Percentiles rank a stretch among this genome's conserved stretches.
phyloP scores from a whole-genome alignment of 2,797 vertebrate species.

The Cynodonichthys magdalenae region DNA sequence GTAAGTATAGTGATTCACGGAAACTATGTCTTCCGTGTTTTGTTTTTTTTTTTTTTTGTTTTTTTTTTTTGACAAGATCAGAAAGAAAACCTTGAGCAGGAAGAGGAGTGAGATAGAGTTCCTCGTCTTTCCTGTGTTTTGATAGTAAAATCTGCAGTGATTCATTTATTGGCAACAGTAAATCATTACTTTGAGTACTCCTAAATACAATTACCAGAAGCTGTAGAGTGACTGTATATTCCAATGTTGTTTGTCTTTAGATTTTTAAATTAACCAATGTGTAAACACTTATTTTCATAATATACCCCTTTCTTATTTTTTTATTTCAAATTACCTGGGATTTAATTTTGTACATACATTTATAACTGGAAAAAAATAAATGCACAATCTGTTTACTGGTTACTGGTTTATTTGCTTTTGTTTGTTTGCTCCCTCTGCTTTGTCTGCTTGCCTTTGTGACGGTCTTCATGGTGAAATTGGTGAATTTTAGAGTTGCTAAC shows the following conservation, averaged over 20 bases:
- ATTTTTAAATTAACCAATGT: conserved; percentile 15
- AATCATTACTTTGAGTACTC: conserved; percentile 9
- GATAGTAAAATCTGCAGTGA: conserved; percentile 2
- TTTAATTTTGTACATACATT: conserved; percentile 59
- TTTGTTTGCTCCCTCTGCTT: conserved; percentile 22
- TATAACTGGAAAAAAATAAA: conserved; percentile 56
- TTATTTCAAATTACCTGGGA: conserved; percentile 17
- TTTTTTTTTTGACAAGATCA: not conserved
- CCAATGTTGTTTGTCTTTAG: conserved; percentile 14
- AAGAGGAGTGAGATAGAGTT: not conserved
- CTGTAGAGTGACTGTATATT: conserved; percentile 13
- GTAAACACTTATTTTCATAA: conserved; percentile 15
- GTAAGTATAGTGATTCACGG: conserved; percentile 1
- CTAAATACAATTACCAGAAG: conserved; percentile 3
- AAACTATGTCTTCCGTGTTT: not conserved
- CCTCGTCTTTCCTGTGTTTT: not conserved
- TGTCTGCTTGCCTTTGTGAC: conserved; percentile 2
- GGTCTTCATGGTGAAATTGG: too few species aligned
- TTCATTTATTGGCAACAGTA: not conserved
- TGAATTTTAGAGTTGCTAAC: not conserved
- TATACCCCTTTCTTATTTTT: conserved; percentile 10
- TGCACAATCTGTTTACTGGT: conserved; percentile 26
- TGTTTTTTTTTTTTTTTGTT: not conserved
- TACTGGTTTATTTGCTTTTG: not conserved
- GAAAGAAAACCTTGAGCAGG: not conserved